These are phyloP conservation scores for Aphelocoma coerulescens DNA, from an alignment of 2,113 vertebrate genomes.

Conservation along the genomic window DNA sequence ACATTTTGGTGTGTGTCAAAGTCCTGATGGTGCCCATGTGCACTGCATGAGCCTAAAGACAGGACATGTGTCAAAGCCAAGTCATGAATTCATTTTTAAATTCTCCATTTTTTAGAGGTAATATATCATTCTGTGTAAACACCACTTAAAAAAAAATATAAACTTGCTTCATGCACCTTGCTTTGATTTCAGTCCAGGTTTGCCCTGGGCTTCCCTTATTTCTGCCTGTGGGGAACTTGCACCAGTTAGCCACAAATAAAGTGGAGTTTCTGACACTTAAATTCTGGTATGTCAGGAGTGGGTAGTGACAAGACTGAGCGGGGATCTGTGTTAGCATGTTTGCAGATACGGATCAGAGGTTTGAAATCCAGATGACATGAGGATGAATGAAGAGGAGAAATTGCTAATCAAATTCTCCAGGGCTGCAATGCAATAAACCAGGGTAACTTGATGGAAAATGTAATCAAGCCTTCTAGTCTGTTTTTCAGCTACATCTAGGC, in stretches of 20 bases:
- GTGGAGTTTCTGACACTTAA: not conserved
- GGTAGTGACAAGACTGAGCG: not conserved
- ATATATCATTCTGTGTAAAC: not conserved
- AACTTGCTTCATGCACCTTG: not conserved
- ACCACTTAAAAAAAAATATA: not conserved
- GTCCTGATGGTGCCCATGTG: not conserved
- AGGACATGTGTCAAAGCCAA: not conserved
- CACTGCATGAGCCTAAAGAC: accelerated
- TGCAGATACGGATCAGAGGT: not conserved
- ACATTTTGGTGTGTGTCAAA: not conserved
- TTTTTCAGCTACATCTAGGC: conserved; percentile 8
- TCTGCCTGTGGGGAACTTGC: not conserved
- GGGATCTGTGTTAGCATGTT: not conserved
- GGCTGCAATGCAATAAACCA: conserved; percentile 16
- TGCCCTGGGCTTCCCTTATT: not conserved
- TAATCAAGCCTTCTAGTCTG: conserved; percentile 16
- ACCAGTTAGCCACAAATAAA: not conserved
- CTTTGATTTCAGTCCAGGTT: not conserved
- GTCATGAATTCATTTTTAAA: not conserved
- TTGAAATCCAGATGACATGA: not conserved
- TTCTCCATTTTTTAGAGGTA: not conserved
- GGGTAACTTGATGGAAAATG: conserved; percentile 32
- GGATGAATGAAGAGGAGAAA: conserved; percentile 42
- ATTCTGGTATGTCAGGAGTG: not conserved
- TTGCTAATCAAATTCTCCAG: conserved; percentile 24